Evolutionary conservation across 2,797 vertebrate species (phyloP).

Genomic region (Aldrovandia affinis): DNA sequence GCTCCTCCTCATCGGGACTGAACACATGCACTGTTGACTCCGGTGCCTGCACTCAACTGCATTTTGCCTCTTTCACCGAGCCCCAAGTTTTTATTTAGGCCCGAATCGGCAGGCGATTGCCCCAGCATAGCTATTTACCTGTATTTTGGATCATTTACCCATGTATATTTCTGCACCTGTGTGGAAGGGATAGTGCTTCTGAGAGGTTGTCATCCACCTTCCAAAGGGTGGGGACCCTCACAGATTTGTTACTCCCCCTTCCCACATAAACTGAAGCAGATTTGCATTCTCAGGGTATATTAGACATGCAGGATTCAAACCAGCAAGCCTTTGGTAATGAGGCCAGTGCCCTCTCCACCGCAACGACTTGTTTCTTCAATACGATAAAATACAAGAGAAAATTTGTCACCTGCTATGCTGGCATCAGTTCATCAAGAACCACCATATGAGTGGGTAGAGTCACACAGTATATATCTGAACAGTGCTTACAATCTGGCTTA

Average conservation of each 20-base stretch:
- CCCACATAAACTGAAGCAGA: background rate
- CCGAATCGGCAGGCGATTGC: slow-evolving; percentile 60
- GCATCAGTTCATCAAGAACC: too few species aligned
- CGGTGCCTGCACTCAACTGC: slow-evolving; percentile 69
- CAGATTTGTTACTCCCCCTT: slow-evolving; percentile 39
- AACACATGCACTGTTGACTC: slow-evolving; percentile 67
- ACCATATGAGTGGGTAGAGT: too few species aligned
- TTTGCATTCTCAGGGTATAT: slow-evolving; percentile 21
- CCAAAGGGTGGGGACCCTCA: slow-evolving; percentile 43
- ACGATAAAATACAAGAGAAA: too few species aligned
- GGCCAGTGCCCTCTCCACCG: too few species aligned
- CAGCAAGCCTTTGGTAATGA: too few species aligned
- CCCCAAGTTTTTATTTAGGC: slow-evolving; percentile 63
- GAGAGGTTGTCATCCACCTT: slow-evolving; percentile 60
- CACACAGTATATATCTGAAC: too few species aligned
- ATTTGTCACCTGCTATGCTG: too few species aligned
- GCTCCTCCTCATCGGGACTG: slow-evolving; percentile 55
- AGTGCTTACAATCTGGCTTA: too few species aligned
- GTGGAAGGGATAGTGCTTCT: slow-evolving; percentile 62
- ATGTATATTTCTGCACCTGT: slow-evolving; percentile 67
- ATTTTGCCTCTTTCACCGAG: slow-evolving; percentile 48
- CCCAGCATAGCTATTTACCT: slow-evolving; percentile 75
- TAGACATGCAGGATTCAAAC: too few species aligned
- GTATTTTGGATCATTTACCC: slow-evolving; percentile 65
- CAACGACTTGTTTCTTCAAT: too few species aligned